Evolutionary conservation across 2,113 vertebrate species (phyloP).

Genomic region (Callionymus lyra): DNA sequence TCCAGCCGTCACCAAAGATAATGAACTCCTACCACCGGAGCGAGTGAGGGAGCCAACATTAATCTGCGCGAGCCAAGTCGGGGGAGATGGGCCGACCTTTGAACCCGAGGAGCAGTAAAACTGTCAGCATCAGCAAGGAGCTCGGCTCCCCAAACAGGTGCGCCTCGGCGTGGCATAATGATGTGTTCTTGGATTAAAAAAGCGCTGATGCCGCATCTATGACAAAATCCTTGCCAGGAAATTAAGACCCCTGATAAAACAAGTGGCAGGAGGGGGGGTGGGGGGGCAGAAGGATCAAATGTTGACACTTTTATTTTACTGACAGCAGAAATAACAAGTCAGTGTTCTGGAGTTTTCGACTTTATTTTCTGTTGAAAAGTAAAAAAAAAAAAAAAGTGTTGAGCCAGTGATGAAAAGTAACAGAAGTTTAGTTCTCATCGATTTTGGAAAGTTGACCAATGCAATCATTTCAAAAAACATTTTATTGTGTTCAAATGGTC

Average conservation of each 20-base stretch:
- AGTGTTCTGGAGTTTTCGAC: too few species aligned
- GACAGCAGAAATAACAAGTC: too few species aligned
- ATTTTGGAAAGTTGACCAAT: too few species aligned
- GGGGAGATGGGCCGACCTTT: slow-evolving; percentile 42
- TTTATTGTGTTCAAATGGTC: too few species aligned
- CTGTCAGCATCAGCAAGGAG: slow-evolving; percentile 38
- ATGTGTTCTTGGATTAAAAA: slow-evolving; percentile 39
- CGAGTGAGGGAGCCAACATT: slow-evolving; percentile 36
- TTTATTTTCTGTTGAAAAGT: slow-evolving; percentile 14
- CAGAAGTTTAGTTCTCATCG: too few species aligned
- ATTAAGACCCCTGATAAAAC: slow-evolving; percentile 24
- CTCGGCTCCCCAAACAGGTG: slow-evolving; percentile 39
- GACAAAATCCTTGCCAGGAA: slow-evolving; percentile 16
- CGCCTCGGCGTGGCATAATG: slow-evolving; percentile 46
- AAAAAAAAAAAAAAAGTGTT: slow-evolving; percentile 21
- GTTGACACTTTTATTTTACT: too few species aligned
- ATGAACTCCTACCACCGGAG: slow-evolving; percentile 26
- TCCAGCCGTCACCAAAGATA: slow-evolving; percentile 31
- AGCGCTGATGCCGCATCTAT: slow-evolving; percentile 32
- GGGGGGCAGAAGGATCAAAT: too few species aligned
- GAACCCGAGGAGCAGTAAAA: slow-evolving; percentile 41
- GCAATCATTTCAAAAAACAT: too few species aligned
- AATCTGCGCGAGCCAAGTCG: slow-evolving; percentile 53
- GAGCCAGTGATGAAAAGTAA: too few species aligned
- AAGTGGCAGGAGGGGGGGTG: not conserved